Conservation (phyloP, 2,113 vertebrate genomes). For the Apteryx owenii region DNA sequence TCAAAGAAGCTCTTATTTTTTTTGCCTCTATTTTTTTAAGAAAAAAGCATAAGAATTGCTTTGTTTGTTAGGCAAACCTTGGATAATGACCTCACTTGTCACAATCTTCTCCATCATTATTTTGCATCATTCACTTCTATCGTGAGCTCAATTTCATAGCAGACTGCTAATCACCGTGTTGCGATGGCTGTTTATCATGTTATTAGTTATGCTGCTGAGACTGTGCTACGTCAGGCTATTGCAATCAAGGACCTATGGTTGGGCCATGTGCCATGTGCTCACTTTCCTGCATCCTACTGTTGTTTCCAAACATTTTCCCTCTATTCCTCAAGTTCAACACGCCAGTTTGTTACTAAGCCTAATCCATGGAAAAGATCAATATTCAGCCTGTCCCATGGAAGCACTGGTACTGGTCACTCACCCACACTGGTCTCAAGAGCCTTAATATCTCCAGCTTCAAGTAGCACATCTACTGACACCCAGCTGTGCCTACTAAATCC, state of each 20-base stretch:
- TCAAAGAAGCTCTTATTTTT: background rate
- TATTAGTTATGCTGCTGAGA: background rate
- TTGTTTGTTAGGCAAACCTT: background rate
- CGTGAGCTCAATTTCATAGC: background rate
- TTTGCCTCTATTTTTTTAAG: background rate
- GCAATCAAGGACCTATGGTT: background rate
- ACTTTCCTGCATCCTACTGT: background rate
- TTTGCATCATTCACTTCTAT: background rate
- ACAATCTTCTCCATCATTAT: background rate
- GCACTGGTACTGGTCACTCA: background rate
- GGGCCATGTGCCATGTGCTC: background rate
- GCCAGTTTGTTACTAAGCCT: background rate
- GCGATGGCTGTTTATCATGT: background rate
- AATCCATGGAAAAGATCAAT: background rate
- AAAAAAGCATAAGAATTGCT: background rate
- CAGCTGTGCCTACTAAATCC: background rate
- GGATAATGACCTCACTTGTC: background rate
- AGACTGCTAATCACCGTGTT: background rate
- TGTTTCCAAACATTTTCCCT: background rate
- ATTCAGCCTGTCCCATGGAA: background rate
- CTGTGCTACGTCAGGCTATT: background rate
- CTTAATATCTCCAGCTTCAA: background rate
- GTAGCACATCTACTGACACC: rapidly evolving
- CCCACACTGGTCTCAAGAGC: background rate
- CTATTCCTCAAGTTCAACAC: background rate